Percentiles rank a stretch among this genome's conserved stretches.
Evolutionary conservation across 1,140 invertebrate genomes (phyloP).

Genomic region (Anagrus nilaparvatae): DNA sequence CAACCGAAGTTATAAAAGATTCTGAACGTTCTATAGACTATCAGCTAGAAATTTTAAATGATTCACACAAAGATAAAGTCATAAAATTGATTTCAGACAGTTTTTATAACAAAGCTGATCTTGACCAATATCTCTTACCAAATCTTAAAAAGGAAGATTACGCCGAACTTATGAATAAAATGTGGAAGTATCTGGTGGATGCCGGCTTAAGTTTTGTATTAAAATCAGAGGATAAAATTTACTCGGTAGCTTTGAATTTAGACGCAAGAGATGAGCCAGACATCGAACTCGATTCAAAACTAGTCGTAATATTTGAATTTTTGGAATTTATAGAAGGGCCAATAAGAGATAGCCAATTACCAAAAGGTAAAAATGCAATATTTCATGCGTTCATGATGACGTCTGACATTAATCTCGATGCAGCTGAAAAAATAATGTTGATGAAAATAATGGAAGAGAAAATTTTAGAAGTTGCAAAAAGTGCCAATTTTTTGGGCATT

Average conservation of each 20-base stretch:
- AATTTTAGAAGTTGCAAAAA: conserved; percentile 53
- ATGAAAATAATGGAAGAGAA: conserved; percentile 70
- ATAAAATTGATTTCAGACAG: conserved; percentile 63
- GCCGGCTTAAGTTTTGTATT: conserved; percentile 63
- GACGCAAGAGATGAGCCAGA: conserved; percentile 70
- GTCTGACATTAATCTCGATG: conserved; percentile 49
- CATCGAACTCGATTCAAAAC: conserved; percentile 52
- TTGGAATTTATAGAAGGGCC: conserved; percentile 65
- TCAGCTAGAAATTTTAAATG: conserved; percentile 45
- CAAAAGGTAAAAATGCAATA: conserved; percentile 56
- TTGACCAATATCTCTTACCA: conserved; percentile 64
- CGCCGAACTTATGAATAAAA: conserved; percentile 48
- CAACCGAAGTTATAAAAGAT: conserved; percentile 21
- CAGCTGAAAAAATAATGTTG: conserved; percentile 64
- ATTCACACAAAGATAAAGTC: conserved; percentile 53
- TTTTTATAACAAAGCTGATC: conserved; percentile 73
- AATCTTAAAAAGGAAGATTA: conserved; percentile 57
- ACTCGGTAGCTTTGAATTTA: conserved; percentile 66
- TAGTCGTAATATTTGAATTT: conserved; percentile 67
- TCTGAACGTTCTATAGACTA: conserved; percentile 28
- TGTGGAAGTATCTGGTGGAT: conserved; percentile 57
- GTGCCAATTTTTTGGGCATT: conserved; percentile 57
- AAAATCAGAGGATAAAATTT: conserved; percentile 37
- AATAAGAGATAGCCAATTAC: conserved; percentile 52
- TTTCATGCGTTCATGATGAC: conserved; percentile 82